Conservation (phyloP, 2,888 invertebrate species). For the Deladenus siricidicola region DNA sequence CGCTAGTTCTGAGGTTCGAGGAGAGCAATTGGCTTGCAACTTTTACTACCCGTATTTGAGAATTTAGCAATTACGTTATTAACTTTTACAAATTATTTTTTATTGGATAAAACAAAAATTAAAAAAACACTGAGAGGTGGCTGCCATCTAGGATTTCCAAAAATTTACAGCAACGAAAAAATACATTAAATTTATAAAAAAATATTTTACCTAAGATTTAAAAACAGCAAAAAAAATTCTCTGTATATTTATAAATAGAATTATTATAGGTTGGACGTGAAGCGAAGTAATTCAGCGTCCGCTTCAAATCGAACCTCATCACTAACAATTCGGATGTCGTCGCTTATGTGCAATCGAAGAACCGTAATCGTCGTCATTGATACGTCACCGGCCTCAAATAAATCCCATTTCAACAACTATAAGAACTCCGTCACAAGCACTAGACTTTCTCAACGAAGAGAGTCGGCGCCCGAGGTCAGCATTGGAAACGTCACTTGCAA, state of each 20-base stretch:
- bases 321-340: slow-evolving; percentile 33
- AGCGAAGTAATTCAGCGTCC: slow-evolving; percentile 28
- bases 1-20: slow-evolving; percentile 8
- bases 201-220: too few species aligned
- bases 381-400: too few species aligned
- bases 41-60: too few species aligned
- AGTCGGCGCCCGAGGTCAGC: too few species aligned
- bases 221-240: too few species aligned
- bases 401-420: too few species aligned
- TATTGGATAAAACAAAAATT: not conserved
- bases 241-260: slow-evolving; percentile 8
- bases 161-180: not conserved
- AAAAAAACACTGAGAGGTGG: not conserved
- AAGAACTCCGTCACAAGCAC: too few species aligned
- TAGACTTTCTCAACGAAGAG: too few species aligned
- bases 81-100: slow-evolving; percentile 4
- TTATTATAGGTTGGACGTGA: slow-evolving; percentile 32
- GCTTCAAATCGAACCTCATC: slow-evolving; percentile 25
- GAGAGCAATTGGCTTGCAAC: too few species aligned
- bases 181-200: slow-evolving; percentile 5
- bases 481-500: too few species aligned
- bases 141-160: not conserved
- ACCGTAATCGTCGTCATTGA: slow-evolving; percentile 37
- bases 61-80: slow-evolving; percentile 10
- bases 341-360: slow-evolving; percentile 27